A percentile compares a stretch with the other conserved stretches of the same genome.
Evolutionary conservation across 2,797 vertebrate species (phyloP).

Genomic region (Neosilurus hyrtlii): DNA sequence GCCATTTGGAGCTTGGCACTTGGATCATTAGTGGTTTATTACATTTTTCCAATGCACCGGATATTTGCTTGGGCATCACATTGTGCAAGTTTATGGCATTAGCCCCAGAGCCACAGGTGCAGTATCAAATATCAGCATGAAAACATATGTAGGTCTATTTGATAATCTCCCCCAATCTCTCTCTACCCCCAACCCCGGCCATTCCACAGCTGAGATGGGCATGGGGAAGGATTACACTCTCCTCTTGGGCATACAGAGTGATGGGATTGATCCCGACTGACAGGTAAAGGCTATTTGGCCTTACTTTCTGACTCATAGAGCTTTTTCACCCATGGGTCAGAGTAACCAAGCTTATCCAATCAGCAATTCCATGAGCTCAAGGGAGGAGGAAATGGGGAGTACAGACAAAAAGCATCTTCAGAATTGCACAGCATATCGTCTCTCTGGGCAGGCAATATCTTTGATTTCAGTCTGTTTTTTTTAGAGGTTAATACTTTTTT

Average conservation of each 20-base stretch:
- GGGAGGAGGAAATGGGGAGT: slow-evolving; percentile 11
- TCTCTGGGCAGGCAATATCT: not conserved
- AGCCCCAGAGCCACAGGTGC: slow-evolving; percentile 30
- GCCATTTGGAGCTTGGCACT: slow-evolving; percentile 22
- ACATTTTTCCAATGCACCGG: not conserved
- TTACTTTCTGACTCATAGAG: slow-evolving; percentile 10
- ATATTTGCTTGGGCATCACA: slow-evolving; percentile 10
- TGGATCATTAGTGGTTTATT: slow-evolving; percentile 33
- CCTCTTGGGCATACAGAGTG: not conserved
- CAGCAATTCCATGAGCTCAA: not conserved
- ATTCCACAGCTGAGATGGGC: slow-evolving; percentile 17
- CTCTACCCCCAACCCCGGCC: not conserved
- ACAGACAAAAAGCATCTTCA: slow-evolving; percentile 14
- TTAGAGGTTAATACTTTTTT: slow-evolving; percentile 6
- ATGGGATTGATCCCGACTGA: slow-evolving; percentile 38
- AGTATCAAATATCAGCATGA: slow-evolving; percentile 23
- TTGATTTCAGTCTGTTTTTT: not conserved
- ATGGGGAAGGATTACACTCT: slow-evolving; percentile 26
- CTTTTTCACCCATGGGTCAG: slow-evolving; percentile 14
- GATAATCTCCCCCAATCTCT: not conserved
- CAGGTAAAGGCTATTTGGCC: slow-evolving; percentile 29
- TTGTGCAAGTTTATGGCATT: slow-evolving; percentile 19
- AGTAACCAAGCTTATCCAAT: slow-evolving; percentile 34
- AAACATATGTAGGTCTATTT: slow-evolving; percentile 9
- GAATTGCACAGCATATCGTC: not conserved